Evolutionary conservation across 2,888 invertebrate species (phyloP).

Genomic region (Lasioglossum vierecki): DNA sequence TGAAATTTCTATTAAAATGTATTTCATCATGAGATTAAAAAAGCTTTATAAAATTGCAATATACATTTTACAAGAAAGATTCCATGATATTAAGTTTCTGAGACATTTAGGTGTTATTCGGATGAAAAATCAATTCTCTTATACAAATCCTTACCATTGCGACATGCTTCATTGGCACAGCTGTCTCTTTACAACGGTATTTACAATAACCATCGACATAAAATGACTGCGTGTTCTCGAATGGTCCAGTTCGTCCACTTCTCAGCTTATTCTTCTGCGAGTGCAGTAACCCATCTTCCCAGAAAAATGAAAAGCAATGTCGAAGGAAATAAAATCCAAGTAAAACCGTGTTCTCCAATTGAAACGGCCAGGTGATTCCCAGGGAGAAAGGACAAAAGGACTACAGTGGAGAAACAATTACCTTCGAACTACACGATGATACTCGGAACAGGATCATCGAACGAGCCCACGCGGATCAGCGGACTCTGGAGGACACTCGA

Average conservation of each 20-base stretch:
- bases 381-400: background rate
- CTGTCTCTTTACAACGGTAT: no score
- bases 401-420: background rate
- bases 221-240: background rate
- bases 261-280: background rate
- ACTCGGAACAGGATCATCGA: constrained; percentile 5
- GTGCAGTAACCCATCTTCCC: background rate
- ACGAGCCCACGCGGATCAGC: background rate
- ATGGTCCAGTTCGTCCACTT: background rate
- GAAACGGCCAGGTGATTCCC: background rate
- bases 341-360: background rate
- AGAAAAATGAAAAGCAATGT: background rate
- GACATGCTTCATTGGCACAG: no score
- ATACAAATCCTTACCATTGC: no score
- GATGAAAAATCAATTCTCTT: no score
- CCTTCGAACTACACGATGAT: background rate
- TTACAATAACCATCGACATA: background rate
- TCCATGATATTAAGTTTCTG: no score
- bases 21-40: no score
- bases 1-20: no score
- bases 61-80: no score
- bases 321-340: background rate
- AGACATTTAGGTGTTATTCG: no score
- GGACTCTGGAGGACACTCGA: constrained; percentile 19
- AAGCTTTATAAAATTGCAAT: no score